A percentile compares a stretch with the other conserved stretches of the same genome.
phyloP scores from a whole-genome alignment of 2,888 invertebrate species.

The Matsumyia berberina region DNA sequence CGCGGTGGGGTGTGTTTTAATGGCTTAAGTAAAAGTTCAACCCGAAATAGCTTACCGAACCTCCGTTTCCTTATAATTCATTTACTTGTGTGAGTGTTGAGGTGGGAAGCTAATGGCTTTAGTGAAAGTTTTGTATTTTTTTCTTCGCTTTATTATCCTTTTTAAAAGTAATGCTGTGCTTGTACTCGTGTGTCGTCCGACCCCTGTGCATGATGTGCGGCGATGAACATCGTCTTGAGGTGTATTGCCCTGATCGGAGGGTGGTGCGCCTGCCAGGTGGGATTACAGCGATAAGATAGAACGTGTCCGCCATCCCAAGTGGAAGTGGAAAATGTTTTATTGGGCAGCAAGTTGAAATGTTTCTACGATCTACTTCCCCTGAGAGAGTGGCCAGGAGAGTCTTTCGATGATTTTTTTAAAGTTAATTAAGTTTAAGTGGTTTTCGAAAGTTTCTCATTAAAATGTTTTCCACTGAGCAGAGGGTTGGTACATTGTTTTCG shows the following conservation, averaged over 20 bases:
- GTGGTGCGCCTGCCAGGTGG: neutral
- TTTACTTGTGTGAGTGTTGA: conserved; percentile 67
- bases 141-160: conserved; percentile 18
- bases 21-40: conserved; percentile 67
- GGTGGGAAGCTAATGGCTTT: conserved; percentile 64
- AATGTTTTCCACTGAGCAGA: conserved; percentile 28
- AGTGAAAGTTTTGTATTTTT: conserved; percentile 64
- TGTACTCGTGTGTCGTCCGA: conserved; percentile 9
- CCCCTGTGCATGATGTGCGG: conserved; percentile 49
- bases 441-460: conserved; percentile 73
- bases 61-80: conserved; percentile 61
- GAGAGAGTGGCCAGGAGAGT: conserved; percentile 20
- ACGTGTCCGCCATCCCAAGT: conserved; percentile 68
- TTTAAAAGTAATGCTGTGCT: conserved; percentile 14
- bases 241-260: conserved; percentile 8
- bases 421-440: conserved; percentile 76
- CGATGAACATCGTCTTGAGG: conserved; percentile 44
- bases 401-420: conserved; percentile 63
- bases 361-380: conserved; percentile 15
- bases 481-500: conserved; percentile 33
- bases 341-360: conserved; percentile 54
- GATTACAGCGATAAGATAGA: conserved; percentile 32
- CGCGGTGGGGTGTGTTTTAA: conserved; percentile 47
- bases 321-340: conserved; percentile 55
- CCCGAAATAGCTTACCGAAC: conserved; percentile 58